phyloP scores from a whole-genome alignment of 2,888 invertebrate genomes.

The Pilophorus perplexus region DNA sequence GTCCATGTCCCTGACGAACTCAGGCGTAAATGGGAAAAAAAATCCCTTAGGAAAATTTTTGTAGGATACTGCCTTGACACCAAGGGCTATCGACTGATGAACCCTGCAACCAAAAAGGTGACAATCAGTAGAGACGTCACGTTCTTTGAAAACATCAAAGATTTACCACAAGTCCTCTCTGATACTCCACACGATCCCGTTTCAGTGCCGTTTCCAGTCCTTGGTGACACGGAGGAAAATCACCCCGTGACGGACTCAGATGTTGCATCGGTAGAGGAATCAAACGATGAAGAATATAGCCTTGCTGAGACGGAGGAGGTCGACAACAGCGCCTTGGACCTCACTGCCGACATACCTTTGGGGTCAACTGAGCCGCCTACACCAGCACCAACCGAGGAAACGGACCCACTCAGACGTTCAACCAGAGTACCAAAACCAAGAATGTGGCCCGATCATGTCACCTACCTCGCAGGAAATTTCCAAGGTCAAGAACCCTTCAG shows the following conservation, averaged over 20 bases:
- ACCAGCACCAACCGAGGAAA: not conserved
- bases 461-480: not conserved
- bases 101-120: not conserved
- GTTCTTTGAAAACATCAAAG: not conserved
- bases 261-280: too few relatives aligned
- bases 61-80: constrained; percentile 14
- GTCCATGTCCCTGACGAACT: constrained; percentile 23
- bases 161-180: not conserved
- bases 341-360: not conserved
- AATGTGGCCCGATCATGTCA: not conserved
- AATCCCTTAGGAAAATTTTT: constrained; percentile 11
- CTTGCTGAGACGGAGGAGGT: too few relatives aligned
- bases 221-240: too few relatives aligned
- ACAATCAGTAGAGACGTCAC: not conserved
- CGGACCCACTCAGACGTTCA: not conserved
- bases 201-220: too few relatives aligned
- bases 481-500: not conserved
- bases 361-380: not conserved
- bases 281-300: too few relatives aligned
- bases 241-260: too few relatives aligned
- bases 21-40: constrained; percentile 27
- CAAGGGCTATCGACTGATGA: constrained; percentile 12
- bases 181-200: too few relatives aligned
- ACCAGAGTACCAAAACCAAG: not conserved
- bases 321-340: too few relatives aligned